Evolutionary conservation across 2,113 vertebrate genomes (phyloP).

Genomic region (Rhinopomastus cyanomelas): DNA sequence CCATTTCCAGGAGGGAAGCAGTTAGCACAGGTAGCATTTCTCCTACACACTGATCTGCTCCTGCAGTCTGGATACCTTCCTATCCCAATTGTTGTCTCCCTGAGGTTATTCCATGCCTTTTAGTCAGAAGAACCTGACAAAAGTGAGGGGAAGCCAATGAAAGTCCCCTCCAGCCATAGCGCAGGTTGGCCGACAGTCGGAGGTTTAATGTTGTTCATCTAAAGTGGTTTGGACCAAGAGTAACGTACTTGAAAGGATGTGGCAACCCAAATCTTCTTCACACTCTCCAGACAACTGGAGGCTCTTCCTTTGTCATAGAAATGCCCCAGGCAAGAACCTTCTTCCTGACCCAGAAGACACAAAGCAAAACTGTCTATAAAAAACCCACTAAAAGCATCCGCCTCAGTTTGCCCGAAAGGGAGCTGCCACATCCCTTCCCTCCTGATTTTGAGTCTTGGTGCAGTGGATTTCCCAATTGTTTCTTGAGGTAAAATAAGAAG

Average conservation of each 20-base stretch:
- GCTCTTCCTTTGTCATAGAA: neutral
- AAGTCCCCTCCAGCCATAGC: neutral
- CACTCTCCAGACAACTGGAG: neutral
- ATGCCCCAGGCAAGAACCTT: neutral
- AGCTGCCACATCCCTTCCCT: neutral
- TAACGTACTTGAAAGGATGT: neutral
- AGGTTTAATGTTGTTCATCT: neutral
- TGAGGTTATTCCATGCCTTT: neutral
- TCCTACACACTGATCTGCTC: rapidly evolving
- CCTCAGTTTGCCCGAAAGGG: neutral
- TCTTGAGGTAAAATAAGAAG: neutral
- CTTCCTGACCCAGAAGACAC: neutral
- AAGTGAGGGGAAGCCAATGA: neutral
- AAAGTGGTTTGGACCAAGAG: neutral
- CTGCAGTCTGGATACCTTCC: neutral
- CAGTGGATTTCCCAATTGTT: neutral
- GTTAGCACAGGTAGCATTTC: neutral
- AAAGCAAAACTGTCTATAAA: neutral
- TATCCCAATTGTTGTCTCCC: neutral
- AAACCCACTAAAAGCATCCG: neutral
- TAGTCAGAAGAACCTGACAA: neutral
- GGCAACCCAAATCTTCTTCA: neutral
- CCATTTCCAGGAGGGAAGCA: neutral
- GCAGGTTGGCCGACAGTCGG: neutral
- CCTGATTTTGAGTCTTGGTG: neutral